A percentile compares a stretch with the other conserved stretches of the same genome.
Conservation (phyloP, 92 coral and sea anemone genomes). For the Desmophyllum pertusum region DNA sequence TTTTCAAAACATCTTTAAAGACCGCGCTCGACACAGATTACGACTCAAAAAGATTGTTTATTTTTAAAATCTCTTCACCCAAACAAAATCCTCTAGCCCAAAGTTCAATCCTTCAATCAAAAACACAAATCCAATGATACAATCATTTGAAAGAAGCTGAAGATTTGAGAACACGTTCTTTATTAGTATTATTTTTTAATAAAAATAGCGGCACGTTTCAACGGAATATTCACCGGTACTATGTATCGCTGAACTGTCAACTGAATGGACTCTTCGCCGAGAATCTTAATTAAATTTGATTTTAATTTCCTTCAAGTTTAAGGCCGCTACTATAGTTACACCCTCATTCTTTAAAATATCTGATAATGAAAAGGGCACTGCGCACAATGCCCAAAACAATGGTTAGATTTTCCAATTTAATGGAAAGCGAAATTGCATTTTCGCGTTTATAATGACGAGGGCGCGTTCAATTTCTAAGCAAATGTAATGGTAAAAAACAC, state of each 20-base stretch:
- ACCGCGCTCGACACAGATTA: slow-evolving; percentile 5
- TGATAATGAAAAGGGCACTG: slow-evolving; percentile 54
- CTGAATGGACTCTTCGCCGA: slow-evolving; percentile 28
- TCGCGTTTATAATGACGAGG: background rate
- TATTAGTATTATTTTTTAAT: slow-evolving; percentile 16
- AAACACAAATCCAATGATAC: slow-evolving; percentile 12
- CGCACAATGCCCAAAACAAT: slow-evolving; percentile 27
- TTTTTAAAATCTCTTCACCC: slow-evolving; percentile 23
- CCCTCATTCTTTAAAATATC: slow-evolving; percentile 66
- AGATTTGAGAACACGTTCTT: slow-evolving; percentile 12
- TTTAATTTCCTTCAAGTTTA: slow-evolving; percentile 44
- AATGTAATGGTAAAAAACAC: background rate
- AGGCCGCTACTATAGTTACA: slow-evolving; percentile 73
- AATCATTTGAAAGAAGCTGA: slow-evolving; percentile 15
- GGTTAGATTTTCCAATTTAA: slow-evolving; percentile 31
- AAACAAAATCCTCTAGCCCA: slow-evolving; percentile 35
- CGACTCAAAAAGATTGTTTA: slow-evolving; percentile 34
- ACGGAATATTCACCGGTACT: slow-evolving; percentile 3
- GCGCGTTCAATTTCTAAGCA: slow-evolving; percentile 9
- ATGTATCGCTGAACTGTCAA: slow-evolving; percentile 34
- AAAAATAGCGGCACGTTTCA: slow-evolving; percentile 32
- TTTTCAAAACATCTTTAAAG: slow-evolving; percentile 9
- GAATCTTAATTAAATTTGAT: slow-evolving; percentile 45
- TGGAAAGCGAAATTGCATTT: slow-evolving; percentile 35
- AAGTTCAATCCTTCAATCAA: slow-evolving; percentile 22